Base-by-base conservation (phyloP, 1,140 invertebrate genomes). In the Arctopsyche grandis region DNA sequence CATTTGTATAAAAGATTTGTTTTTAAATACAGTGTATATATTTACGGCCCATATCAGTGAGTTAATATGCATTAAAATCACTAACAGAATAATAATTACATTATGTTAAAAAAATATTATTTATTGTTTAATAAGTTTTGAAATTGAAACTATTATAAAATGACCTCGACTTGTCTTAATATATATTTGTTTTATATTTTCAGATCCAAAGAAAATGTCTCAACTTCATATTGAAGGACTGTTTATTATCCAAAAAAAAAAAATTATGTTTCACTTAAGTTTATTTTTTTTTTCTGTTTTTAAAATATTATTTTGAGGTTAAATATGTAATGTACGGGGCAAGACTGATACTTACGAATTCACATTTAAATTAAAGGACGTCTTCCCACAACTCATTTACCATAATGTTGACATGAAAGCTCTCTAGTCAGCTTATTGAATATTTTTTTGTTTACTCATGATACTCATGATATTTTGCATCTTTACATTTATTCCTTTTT, bases 181-280 rank as follows among this genome's bases (percentile, higher is more conserved):
- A 60, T 19, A n/a, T 60, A 19, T 60, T 21, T 9, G 14, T 56
- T 7, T n/a, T 56, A 19, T 60, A 19, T 60, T 60, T 60, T 60
- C 56, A 60, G 56, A 60, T 60, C 56, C 56, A 60, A 60, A 60
- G 56, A 60, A 60, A 19, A n/a, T 60, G 16, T 60, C 21, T 60
- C 21, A 19, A 9, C 14, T 60, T 16, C 21, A 19, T 19, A 9
- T 19, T 60, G 7, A 19, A n/a, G 21, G 21, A 60, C 7, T 19
- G 14, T 16, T n/a, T 56, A 60, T 60, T 60, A 9, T 60, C 16
- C 56, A 19, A 16, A 21, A 16, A 60, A 60, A 16, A 9, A 10
- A 10, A 0, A 0, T 19, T 19, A 19, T 60, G 1, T 19, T 16
- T 1, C 7, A 60, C 21, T 19, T 9, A 19, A 19, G 56, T 60